Conservation (phyloP, 2,797 vertebrate genomes). For the Hemibagrus guttatus region DNA sequence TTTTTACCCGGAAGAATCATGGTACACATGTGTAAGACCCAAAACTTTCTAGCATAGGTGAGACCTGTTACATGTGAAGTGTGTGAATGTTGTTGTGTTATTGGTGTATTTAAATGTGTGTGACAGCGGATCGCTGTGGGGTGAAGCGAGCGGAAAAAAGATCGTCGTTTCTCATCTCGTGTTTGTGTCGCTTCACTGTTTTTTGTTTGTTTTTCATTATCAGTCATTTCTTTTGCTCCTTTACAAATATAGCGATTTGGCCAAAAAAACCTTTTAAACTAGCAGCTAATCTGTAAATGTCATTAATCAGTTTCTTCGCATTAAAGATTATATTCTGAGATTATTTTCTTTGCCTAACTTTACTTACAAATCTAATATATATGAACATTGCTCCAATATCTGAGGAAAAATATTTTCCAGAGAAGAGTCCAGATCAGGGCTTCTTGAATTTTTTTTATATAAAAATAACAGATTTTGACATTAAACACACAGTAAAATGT, state of each 20-base stretch:
- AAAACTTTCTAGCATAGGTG: neutral
- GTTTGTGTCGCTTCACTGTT: neutral
- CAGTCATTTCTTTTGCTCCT: neutral
- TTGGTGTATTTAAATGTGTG: neutral
- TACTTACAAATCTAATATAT: too few species aligned
- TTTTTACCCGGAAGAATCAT: neutral
- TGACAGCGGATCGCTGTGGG: neutral
- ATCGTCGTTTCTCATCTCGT: neutral
- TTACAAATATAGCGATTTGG: neutral
- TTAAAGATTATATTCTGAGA: neutral
- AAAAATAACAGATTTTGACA: neutral
- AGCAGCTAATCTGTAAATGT: neutral
- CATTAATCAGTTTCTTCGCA: neutral
- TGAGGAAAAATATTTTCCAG: neutral
- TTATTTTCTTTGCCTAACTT: neutral
- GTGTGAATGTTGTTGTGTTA: neutral
- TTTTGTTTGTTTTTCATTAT: neutral
- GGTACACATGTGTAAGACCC: neutral
- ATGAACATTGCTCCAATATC: neutral
- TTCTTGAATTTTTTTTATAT: neutral
- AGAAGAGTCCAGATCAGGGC: neutral
- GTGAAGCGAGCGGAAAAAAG: neutral
- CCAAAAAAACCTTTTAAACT: too few species aligned
- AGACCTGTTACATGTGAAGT: neutral
- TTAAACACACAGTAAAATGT: neutral